Conservation (phyloP, 2,888 invertebrate genomes). For the Athalia circularis region DNA sequence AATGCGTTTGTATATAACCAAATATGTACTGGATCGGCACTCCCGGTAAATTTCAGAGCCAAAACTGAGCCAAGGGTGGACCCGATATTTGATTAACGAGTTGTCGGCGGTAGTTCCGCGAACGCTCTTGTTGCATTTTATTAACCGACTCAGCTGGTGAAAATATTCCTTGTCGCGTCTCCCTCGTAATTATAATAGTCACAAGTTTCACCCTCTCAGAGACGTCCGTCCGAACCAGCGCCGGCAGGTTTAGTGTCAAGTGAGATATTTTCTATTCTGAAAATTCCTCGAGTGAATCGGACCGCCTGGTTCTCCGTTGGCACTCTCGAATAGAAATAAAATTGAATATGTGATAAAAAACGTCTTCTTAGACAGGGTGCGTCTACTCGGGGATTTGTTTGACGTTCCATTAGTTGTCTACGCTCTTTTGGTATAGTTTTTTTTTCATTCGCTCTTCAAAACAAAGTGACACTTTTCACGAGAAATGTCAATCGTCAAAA, state of each 20-base stretch:
- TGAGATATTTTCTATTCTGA: background rate
- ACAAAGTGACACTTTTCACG: slow-evolving; percentile 36
- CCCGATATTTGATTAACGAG: too few relatives aligned
- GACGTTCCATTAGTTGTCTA: slow-evolving; percentile 51
- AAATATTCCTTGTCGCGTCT: background rate
- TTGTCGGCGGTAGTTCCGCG: background rate
- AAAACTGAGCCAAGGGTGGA: too few relatives aligned
- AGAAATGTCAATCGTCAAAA: slow-evolving; percentile 6
- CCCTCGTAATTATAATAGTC: slow-evolving; percentile 14
- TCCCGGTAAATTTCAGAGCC: slow-evolving; percentile 47
- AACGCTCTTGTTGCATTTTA: background rate
- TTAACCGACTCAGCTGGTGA: background rate
- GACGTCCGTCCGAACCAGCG: background rate
- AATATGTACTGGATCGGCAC: slow-evolving; percentile 49
- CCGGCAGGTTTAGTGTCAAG: background rate
- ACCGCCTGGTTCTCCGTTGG: background rate
- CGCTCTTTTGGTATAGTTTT: slow-evolving; percentile 13
- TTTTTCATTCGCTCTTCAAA: background rate
- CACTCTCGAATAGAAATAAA: slow-evolving; percentile 47
- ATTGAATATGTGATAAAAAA: slow-evolving; percentile 55
- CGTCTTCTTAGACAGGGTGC: slow-evolving; percentile 42
- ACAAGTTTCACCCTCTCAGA: background rate
- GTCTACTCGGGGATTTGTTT: slow-evolving; percentile 40
- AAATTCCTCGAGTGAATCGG: slow-evolving; percentile 14
- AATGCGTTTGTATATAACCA: too few relatives aligned